Base-by-base conservation (phyloP, 2,888 invertebrate species). In the Lapara coniferarum region DNA sequence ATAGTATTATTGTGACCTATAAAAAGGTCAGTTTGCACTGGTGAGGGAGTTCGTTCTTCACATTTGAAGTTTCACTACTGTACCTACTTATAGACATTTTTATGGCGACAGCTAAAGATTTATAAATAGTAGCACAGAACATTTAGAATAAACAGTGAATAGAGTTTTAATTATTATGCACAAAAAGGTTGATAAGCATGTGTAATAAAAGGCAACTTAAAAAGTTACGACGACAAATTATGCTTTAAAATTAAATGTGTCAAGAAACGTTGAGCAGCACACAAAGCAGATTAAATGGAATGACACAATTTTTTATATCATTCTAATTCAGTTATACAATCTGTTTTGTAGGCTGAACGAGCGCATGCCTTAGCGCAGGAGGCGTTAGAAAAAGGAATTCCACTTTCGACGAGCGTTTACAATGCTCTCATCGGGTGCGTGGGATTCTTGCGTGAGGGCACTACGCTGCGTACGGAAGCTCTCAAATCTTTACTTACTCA, bases 371-470 rank as follows among this genome's bases (percentile, higher is more conserved):
- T 97, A 8, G 95, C 95, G 25, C 92, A 95, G 73, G 96, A 97
- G 79, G 96, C 96, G 0, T 85, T 92, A 71, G 94, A 95, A 66
- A 96, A 96, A 74, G 94, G 95, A 19, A 85, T 97, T 2, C 86
- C 92, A 10, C 80, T 98, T 25, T 95, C 95, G 71, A 92, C 95
- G 0, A 92, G 94, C 71, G 95, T 96, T 0, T 98, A 95, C 80
- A 98, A 98, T 87, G 83, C 95, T 0, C 80, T 98, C 0, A 91
- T 98, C 7, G 85, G 85, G 2, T 93, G 95, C 63, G 90, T 95
- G 0, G 95, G 94, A 37, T 95, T 95, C 73, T 75, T 97, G 0
- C 96, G 95, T 77, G 97, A 97, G 85, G 94, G 95, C 8, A 92
- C 90, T 10, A 94, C 96, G 5, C 86, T 96, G 70, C 94, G 97